phyloP scores from a whole-genome alignment of 2,888 invertebrate genomes.

The Hoplodrina ambigua region DNA sequence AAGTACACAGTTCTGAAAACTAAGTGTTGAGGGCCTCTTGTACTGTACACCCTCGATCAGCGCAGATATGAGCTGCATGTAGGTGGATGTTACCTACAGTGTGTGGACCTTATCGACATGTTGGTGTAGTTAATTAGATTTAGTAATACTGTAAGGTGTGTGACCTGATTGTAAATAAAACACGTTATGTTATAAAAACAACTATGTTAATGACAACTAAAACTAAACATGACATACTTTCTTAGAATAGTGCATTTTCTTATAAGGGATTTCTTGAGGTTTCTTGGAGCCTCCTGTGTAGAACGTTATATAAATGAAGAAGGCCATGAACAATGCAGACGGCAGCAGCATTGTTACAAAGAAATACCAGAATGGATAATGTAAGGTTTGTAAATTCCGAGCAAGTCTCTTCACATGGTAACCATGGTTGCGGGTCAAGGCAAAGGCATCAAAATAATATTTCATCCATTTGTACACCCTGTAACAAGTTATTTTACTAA shows the following conservation, averaged over 20 bases:
- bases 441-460: constrained; percentile 28
- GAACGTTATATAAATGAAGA: constrained; percentile 61
- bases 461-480: constrained; percentile 63
- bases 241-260: constrained; percentile 47
- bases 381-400: constrained; percentile 20
- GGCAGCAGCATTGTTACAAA: constrained; percentile 61
- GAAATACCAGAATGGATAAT: constrained; percentile 52
- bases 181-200: constrained; percentile 21
- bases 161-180: constrained; percentile 47
- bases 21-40: background rate
- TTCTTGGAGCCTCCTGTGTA: constrained; percentile 46
- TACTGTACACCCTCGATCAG: background rate
- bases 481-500: constrained; percentile 34
- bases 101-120: background rate
- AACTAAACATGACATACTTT: constrained; percentile 43
- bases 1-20: constrained; percentile 9
- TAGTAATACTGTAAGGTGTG: constrained; percentile 7
- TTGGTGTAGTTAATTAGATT: constrained; percentile 36
- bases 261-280: constrained; percentile 45
- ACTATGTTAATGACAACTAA: constrained; percentile 27
- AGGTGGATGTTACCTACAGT: background rate
- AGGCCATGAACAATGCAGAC: constrained; percentile 33
- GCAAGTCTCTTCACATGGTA: constrained; percentile 13
- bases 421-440: constrained; percentile 3
- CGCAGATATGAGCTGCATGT: background rate